Evolutionary conservation across 2,113 vertebrate species (phyloP), one percentile per base, ranked within the genome.

Genomic region (Pseudolaguvia tuberculata): DNA sequence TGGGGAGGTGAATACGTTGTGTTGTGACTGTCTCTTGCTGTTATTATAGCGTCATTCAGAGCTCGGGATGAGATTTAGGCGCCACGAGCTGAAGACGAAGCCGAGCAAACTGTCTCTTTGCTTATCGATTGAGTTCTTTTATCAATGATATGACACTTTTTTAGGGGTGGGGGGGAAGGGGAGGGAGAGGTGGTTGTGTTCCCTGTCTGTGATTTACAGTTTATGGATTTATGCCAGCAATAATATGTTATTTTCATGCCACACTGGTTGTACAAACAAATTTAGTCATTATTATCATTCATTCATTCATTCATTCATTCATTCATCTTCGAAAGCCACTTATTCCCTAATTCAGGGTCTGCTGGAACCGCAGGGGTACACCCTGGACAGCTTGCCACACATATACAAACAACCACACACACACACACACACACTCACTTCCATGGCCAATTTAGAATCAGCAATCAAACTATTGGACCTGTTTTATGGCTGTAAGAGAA

Each of bases 1-100:
- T 87, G 85, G 82, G 86, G 81, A 56, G 85, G 74, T 68, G 81
- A 85, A 83, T 81, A 77, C 69, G 83, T 78, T 78, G 84, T 77
- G 81, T 76, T 75, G 73, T 51, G 58, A 52, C 57, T 73, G 47
- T 73, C 45, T 73, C 57, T 61, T 35, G 58, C 71, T 73, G 71
- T 73, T 73, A 62, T 73, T 73, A 62, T 51, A 73, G 48, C 71
- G 71, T 73, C 71, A 73, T 73, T 73, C 71, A 73, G 57, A 52
- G 48, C 57, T 50, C 35, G 21, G 68, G 68, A 70, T 56, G 68
- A 56, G 68, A 70, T 70, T 70, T 70, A 39, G 68, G 51, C 68
- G 15, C 52, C 68, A 23, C 52, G 21, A 31, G 68, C 68, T 70
- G 52, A n/a, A 70, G 68, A 42, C 68, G 51, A 55, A 56, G 20